Conservation (phyloP, 2,888 invertebrate species). For the Thymelicus sylvestris region DNA sequence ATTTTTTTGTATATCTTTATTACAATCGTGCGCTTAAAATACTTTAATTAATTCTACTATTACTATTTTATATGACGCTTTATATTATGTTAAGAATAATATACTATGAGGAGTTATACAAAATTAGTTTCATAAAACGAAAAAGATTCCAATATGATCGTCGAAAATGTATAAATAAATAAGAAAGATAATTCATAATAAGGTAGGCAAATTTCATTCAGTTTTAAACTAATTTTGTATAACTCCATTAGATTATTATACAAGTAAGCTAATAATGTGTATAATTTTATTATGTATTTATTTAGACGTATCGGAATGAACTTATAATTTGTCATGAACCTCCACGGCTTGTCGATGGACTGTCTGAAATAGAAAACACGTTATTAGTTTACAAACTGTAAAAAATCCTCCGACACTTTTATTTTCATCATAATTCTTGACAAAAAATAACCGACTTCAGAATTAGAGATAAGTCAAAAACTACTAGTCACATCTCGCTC, state of each 20-base stretch:
- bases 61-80: not conserved
- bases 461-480: too few relatives aligned
- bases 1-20: too few relatives aligned
- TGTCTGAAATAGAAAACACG: slow-evolving; percentile 53
- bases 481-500: too few relatives aligned
- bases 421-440: too few relatives aligned
- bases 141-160: too few relatives aligned
- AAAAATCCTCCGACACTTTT: too few relatives aligned
- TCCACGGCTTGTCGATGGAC: slow-evolving; percentile 65
- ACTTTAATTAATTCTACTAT: not conserved
- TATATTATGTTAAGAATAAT: not conserved
- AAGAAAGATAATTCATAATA: not conserved
- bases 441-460: too few relatives aligned
- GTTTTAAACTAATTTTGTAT: not conserved
- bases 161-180: not conserved
- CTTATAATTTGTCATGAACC: slow-evolving; percentile 30
- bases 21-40: too few relatives aligned
- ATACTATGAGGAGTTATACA: not conserved
- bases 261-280: not conserved
- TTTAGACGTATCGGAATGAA: too few relatives aligned
- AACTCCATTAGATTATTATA: not conserved
- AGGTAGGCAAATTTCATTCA: not conserved
- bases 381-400: too few relatives aligned
- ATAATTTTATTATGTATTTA: not conserved
- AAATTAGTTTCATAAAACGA: not conserved